phyloP scores from a whole-genome alignment of 2,888 invertebrate species.

The Thera britannica region DNA sequence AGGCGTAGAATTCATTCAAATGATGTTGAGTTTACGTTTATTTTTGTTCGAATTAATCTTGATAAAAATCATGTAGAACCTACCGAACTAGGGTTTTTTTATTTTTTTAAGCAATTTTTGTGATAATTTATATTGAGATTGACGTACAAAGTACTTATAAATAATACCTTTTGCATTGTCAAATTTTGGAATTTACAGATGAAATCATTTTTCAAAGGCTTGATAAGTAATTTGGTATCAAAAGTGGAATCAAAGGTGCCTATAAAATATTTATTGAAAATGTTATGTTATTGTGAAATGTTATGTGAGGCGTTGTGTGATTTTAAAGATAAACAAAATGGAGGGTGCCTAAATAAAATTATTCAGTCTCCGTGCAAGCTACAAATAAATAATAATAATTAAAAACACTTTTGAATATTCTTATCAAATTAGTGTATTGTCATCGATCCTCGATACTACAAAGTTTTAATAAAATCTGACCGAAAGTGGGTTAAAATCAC shows the following conservation, averaged over 20 bases:
- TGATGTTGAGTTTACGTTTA: constrained; percentile 7
- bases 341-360: not conserved
- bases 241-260: constrained; percentile 81
- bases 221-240: constrained; percentile 5
- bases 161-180: constrained; percentile 38
- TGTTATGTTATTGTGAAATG: constrained; percentile 3
- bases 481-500: too few relatives aligned
- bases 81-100: constrained; percentile 21
- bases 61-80: constrained; percentile 9
- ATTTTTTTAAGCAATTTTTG: constrained; percentile 34
- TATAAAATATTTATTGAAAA: constrained; percentile 3
- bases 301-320: constrained; percentile 13
- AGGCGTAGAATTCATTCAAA: constrained; percentile 11
- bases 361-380: too few relatives aligned
- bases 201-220: not conserved
- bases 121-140: constrained; percentile 55
- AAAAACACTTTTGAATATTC: too few relatives aligned
- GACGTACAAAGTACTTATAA: constrained; percentile 72
- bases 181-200: constrained; percentile 16
- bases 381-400: too few relatives aligned
- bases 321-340: not conserved
- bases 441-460: too few relatives aligned
- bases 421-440: too few relatives aligned
- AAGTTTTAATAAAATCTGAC: too few relatives aligned
- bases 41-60: not conserved